Evolutionary conservation across 2,888 invertebrate species (phyloP).

Genomic region (Alviniconcha strummeri): DNA sequence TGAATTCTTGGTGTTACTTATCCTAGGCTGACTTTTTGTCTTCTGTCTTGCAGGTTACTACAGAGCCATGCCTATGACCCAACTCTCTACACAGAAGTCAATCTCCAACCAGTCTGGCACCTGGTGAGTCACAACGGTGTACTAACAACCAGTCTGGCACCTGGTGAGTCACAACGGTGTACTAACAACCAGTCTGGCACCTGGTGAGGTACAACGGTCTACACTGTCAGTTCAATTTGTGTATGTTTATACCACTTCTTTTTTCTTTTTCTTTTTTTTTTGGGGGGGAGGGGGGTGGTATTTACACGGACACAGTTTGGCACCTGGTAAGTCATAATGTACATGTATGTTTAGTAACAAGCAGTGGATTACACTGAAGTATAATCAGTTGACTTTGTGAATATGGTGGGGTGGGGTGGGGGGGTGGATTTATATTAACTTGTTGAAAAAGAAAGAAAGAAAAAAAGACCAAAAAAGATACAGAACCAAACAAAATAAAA

Average conservation of each 20-base stretch:
- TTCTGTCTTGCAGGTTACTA: conserved; percentile 74
- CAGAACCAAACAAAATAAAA: too few relatives aligned
- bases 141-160: conserved; percentile 76
- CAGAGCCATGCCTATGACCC: conserved; percentile 84
- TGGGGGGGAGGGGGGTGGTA: not conserved
- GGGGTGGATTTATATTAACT: too few relatives aligned
- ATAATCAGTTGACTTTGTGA: not conserved
- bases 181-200: conserved; percentile 59
- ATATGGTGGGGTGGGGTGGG: not conserved
- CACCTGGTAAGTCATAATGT: not conserved
- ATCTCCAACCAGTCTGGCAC: conserved; percentile 79
- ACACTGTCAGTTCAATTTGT: not conserved
- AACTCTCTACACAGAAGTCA: conserved; percentile 85
- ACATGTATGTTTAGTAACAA: not conserved
- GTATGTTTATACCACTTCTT: not conserved
- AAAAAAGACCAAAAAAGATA: too few relatives aligned
- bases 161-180: conserved; percentile 53
- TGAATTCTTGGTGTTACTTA: too few relatives aligned
- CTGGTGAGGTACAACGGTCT: conserved; percentile 52
- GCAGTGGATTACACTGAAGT: not conserved
- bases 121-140: conserved; percentile 53
- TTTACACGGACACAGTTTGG: not conserved
- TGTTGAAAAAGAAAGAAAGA: too few relatives aligned
- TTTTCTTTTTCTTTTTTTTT: not conserved
- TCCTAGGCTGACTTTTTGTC: too few relatives aligned